Conservation (phyloP, 2,113 vertebrate genomes). For the Felis chaus region DNA sequence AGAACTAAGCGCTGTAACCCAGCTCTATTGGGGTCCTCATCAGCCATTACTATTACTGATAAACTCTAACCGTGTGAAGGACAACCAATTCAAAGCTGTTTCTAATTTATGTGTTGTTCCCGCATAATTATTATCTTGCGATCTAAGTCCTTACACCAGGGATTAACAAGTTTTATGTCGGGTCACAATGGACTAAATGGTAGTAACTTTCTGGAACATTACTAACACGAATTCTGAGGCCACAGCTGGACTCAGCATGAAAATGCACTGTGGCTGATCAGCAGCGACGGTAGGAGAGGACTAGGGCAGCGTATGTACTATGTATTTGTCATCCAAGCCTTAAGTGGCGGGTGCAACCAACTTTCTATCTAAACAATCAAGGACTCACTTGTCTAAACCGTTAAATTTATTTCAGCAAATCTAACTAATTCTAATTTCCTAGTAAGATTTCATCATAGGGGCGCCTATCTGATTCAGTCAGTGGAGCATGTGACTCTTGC, state of each 20-base stretch:
- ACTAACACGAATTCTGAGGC: neutral
- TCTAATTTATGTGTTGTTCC: neutral
- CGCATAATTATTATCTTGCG: neutral
- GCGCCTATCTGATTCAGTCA: no score
- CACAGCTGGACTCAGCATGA: neutral
- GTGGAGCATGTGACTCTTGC: no score
- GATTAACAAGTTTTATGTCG: neutral
- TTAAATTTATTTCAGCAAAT: neutral
- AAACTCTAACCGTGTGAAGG: neutral
- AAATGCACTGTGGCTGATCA: neutral
- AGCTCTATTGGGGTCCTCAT: neutral
- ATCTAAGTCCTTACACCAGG: neutral
- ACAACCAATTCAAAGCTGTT: neutral
- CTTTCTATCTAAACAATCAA: neutral
- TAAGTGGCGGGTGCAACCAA: neutral
- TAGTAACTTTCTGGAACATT: neutral
- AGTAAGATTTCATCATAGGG: neutral
- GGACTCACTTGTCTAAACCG: neutral
- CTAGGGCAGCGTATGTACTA: rapidly evolving
- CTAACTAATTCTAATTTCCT: neutral
- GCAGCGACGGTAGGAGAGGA: neutral
- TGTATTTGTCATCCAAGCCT: neutral
- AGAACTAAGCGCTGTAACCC: neutral
- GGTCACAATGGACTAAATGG: neutral
- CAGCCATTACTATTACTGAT: neutral